These are phyloP conservation scores for Pandemis heparana DNA, from an alignment of 2,888 invertebrate species.

Conservation along the genomic window DNA sequence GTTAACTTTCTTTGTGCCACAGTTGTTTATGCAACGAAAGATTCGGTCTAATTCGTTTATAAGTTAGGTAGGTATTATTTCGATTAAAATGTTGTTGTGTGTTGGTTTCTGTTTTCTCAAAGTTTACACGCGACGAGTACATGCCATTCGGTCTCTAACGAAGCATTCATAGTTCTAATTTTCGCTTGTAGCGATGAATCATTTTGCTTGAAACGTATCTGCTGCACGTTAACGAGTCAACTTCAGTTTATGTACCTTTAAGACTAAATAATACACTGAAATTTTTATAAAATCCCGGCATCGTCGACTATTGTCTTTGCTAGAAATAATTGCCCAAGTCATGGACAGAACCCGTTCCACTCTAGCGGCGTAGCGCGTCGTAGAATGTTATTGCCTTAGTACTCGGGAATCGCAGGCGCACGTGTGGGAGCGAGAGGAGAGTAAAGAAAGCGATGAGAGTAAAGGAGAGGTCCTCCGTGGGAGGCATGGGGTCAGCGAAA, in stretches of 20 bases:
- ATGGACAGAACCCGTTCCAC: slow-evolving; percentile 85
- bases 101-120: slow-evolving; percentile 49
- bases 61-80: too few species aligned
- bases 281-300: slow-evolving; percentile 53
- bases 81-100: neutral
- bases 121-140: slow-evolving; percentile 51
- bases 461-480: slow-evolving; percentile 75
- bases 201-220: too few species aligned
- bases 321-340: slow-evolving; percentile 80
- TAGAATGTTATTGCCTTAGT: slow-evolving; percentile 82
- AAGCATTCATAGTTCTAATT: slow-evolving; percentile 48
- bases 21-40: neutral
- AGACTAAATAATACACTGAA: neutral
- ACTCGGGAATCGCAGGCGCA: slow-evolving; percentile 81
- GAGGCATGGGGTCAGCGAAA: slow-evolving; percentile 84
- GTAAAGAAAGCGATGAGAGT: slow-evolving; percentile 68
- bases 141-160: slow-evolving; percentile 48
- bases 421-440: slow-evolving; percentile 65
- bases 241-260: too few species aligned
- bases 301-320: slow-evolving; percentile 77
- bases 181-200: slow-evolving; percentile 35
- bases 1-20: neutral
- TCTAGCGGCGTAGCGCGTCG: slow-evolving; percentile 81
- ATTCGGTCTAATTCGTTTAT: neutral
- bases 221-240: too few species aligned